Conservation (phyloP, 2,797 vertebrate genomes). For the Pipistrellus kuhlii region DNA sequence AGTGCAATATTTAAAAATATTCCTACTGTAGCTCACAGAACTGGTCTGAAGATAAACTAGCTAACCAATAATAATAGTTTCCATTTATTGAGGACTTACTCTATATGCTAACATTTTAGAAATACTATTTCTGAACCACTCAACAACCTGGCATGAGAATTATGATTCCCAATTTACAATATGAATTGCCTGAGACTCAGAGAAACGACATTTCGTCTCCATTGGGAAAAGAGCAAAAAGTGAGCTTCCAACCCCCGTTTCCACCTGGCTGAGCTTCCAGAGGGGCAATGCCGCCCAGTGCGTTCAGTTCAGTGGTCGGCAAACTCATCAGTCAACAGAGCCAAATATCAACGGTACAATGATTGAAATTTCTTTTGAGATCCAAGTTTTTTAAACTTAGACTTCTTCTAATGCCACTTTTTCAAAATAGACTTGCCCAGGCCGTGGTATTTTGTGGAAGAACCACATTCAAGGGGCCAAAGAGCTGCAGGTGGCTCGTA, state of each 20-base stretch:
- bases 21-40: conserved; percentile 17
- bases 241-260: neutral
- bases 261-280: neutral
- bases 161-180: neutral
- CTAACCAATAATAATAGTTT: neutral
- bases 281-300: neutral
- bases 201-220: neutral
- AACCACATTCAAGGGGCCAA: no score
- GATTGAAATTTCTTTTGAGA: no score
- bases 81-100: neutral
- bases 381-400: no score
- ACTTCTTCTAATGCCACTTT: no score
- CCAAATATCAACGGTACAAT: no score
- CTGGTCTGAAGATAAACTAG: neutral
- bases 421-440: no score
- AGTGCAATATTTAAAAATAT: neutral
- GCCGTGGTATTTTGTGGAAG: no score
- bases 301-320: neutral
- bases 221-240: neutral
- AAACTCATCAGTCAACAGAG: no score
- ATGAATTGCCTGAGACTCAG: neutral
- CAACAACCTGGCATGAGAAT: neutral
- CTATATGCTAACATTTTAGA: neutral
- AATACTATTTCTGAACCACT: conserved; percentile 27
- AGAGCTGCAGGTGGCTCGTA: no score